These are phyloP conservation scores for Catostomus latipinnis DNA, from an alignment of 2,797 vertebrate species.

Conservation along the genomic window DNA sequence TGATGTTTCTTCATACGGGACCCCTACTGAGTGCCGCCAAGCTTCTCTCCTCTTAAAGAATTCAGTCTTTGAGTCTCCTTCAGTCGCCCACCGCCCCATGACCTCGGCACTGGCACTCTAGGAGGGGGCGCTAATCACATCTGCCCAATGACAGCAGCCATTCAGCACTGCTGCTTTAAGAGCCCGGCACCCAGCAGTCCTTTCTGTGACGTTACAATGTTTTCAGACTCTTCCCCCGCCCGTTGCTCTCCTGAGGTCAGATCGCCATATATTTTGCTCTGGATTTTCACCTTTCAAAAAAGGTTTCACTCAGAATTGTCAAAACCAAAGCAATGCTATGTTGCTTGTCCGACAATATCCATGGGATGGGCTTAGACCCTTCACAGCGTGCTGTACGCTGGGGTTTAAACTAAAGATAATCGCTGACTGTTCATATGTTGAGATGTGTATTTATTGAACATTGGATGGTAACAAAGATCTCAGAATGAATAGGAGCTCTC, in stretches of 20 bases:
- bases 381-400: not conserved
- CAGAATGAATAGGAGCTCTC: not conserved
- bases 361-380: not conserved
- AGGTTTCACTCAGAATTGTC: conserved; percentile 10
- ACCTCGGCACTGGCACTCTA: conserved; percentile 27
- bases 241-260: conserved; percentile 20
- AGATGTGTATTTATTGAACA: not conserved
- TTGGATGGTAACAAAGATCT: not conserved
- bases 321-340: conserved; percentile 17
- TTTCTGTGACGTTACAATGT: conserved; percentile 53
- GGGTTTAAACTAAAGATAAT: conserved; percentile 36
- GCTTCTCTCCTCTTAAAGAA: conserved; percentile 37
- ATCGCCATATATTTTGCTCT: conserved; percentile 7
- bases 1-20: conserved; percentile 30
- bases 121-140: conserved; percentile 50
- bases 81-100: conserved; percentile 32
- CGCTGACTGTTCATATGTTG: conserved; percentile 4
- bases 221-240: conserved; percentile 43
- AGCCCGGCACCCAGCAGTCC: conserved; percentile 74
- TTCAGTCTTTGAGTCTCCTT: conserved; percentile 36
- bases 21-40: conserved; percentile 49
- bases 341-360: conserved; percentile 12
- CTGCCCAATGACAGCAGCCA: conserved; percentile 49
- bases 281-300: conserved; percentile 30
- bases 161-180: conserved; percentile 75